phyloP scores from a whole-genome alignment of 2,888 invertebrate genomes.

The Crossocerus cetratus region DNA sequence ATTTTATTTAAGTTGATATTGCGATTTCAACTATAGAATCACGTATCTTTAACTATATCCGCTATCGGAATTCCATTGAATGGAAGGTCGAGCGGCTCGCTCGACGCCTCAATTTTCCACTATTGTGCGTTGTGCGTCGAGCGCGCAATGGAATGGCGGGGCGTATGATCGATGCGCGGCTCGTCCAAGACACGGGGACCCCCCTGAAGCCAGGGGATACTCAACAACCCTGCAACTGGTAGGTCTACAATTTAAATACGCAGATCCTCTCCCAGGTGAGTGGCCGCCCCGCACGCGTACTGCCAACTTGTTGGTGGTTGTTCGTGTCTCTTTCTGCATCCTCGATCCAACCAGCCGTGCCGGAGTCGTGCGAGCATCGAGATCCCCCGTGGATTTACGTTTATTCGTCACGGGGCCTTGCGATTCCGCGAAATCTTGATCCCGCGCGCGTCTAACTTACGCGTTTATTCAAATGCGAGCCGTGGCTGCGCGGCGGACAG shows the following conservation, averaged over 20 bases:
- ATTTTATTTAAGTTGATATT: no score
- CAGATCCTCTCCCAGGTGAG: constrained; percentile 36
- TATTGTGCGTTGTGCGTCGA: no score
- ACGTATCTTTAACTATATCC: no score
- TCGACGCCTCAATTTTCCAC: no score
- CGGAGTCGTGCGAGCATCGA: not conserved
- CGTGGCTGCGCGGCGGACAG: constrained; percentile 6
- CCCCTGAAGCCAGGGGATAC: constrained; percentile 29
- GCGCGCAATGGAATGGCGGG: no score
- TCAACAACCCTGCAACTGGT: not conserved
- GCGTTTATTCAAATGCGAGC: constrained; percentile 33
- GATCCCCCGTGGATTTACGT: constrained; percentile 45
- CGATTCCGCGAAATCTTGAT: constrained; percentile 26
- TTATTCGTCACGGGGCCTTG: constrained; percentile 31
- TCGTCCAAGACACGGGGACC: constrained; percentile 20
- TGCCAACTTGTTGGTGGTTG: constrained; percentile 21
- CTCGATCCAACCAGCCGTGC: not conserved
- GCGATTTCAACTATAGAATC: no score
- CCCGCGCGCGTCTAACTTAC: constrained; percentile 19
- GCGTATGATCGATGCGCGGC: no score
- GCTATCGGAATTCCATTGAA: no score
- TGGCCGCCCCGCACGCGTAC: constrained; percentile 22
- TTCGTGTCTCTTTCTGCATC: not conserved
- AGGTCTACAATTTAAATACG: constrained; percentile 56
- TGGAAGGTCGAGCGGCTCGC: no score